These are phyloP conservation scores for Anthopleura xanthogrammica DNA, from an alignment of 92 coral and sea anemone genomes.

Conservation along the genomic window DNA sequence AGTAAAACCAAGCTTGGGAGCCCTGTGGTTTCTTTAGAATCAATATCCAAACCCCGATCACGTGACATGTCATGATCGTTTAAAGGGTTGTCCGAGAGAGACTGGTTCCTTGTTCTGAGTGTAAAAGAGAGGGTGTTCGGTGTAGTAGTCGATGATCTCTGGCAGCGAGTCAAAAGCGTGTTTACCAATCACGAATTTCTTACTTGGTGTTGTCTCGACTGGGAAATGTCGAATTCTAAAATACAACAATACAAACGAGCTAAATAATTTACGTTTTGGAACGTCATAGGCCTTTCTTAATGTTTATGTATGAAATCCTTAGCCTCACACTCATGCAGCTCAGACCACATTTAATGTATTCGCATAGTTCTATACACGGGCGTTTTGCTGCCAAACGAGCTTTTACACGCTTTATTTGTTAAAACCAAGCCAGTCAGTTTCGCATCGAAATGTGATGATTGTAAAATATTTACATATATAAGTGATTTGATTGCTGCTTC, in stretches of 20 bases:
- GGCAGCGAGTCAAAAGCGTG: slow-evolving; percentile 82
- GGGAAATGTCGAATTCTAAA: slow-evolving; percentile 97
- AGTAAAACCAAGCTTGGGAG: too few relatives aligned
- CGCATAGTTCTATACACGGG: too few relatives aligned
- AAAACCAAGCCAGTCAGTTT: too few relatives aligned
- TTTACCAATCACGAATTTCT: slow-evolving; percentile 82
- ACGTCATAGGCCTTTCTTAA: not conserved
- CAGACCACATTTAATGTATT: too few relatives aligned
- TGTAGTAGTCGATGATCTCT: slow-evolving; percentile 79
- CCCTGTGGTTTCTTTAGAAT: not conserved
- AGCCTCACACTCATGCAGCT: too few relatives aligned
- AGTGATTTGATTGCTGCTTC: too few relatives aligned
- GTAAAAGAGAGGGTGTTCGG: slow-evolving; percentile 76
- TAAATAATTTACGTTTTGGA: not conserved
- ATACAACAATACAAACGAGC: not conserved
- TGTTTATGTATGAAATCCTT: too few relatives aligned
- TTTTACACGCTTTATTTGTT: too few relatives aligned
- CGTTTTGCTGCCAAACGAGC: too few relatives aligned
- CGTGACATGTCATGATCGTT: slow-evolving; percentile 25
- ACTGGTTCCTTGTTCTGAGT: slow-evolving; percentile 85
- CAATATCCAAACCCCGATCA: not conserved
- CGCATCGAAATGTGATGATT: too few relatives aligned
- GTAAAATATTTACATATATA: too few relatives aligned
- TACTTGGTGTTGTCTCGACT: slow-evolving; percentile 83
- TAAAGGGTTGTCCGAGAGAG: slow-evolving; percentile 75